Conservation (phyloP, 1,140 invertebrate genomes). For the Meloidogyne exigua region DNA sequence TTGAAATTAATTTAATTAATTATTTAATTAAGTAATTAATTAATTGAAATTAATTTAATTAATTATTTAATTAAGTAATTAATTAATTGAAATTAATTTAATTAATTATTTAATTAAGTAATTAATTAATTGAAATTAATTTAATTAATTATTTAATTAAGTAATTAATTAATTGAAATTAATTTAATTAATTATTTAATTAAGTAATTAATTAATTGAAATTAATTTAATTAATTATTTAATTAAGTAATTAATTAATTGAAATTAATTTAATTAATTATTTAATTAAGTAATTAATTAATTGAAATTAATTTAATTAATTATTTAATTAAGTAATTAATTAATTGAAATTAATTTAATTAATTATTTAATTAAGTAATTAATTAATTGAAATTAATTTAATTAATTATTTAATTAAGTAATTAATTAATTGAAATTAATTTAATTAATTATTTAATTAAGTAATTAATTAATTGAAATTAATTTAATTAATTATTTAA, state of each 20-base stretch:
- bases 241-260: neutral
- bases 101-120: constrained; percentile 12
- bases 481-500: constrained; percentile 24
- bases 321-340: neutral
- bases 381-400: constrained; percentile 1
- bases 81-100: constrained; percentile 14
- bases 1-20: constrained; percentile 29
- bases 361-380: neutral
- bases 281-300: neutral
- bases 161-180: neutral
- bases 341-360: constrained; percentile 23
- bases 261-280: constrained; percentile 28
- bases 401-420: constrained; percentile 18
- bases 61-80: neutral
- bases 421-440: constrained; percentile 1
- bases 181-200: constrained; percentile 21
- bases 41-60: constrained; percentile 26
- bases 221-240: constrained; percentile 27
- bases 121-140: constrained; percentile 1
- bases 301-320: constrained; percentile 28
- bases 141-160: constrained; percentile 20
- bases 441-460: constrained; percentile 20
- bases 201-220: neutral
- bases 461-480: neutral
- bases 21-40: neutral